Conservation (phyloP, 2,888 invertebrate species). For the Cataglyphis altisquamis region DNA sequence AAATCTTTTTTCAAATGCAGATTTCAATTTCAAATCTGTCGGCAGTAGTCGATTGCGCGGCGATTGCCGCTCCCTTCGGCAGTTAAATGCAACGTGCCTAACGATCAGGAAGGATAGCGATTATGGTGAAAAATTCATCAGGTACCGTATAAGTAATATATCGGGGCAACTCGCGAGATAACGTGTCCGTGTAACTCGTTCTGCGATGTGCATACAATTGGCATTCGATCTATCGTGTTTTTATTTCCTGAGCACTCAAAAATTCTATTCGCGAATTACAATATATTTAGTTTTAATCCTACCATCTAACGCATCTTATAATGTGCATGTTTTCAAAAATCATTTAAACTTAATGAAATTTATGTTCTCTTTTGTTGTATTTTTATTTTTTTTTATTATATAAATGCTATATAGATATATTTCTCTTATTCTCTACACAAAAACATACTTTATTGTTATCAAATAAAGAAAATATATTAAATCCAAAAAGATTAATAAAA, state of each 20-base stretch:
- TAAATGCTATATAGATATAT: background rate
- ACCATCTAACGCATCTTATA: background rate
- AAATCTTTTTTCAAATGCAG: background rate
- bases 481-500: background rate
- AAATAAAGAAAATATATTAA: background rate
- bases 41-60: background rate
- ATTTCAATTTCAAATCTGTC: slow-evolving; percentile 41
- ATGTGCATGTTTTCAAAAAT: background rate
- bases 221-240: slow-evolving; percentile 15
- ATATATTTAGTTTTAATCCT: background rate
- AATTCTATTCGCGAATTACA: background rate
- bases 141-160: slow-evolving; percentile 40
- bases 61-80: slow-evolving; percentile 7
- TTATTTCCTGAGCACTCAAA: background rate
- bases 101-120: slow-evolving; percentile 24
- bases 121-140: slow-evolving; percentile 60
- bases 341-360: background rate
- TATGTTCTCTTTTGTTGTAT: background rate
- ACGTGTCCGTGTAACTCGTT: slow-evolving; percentile 33
- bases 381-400: background rate
- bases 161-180: slow-evolving; percentile 42
- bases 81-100: slow-evolving; percentile 13
- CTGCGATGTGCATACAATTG: slow-evolving; percentile 30
- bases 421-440: background rate
- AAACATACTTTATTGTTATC: background rate